Percentiles rank a stretch among this genome's conserved stretches.
Evolutionary conservation across 2,113 vertebrate genomes (phyloP).

Genomic region (Gorsachius goisagi): DNA sequence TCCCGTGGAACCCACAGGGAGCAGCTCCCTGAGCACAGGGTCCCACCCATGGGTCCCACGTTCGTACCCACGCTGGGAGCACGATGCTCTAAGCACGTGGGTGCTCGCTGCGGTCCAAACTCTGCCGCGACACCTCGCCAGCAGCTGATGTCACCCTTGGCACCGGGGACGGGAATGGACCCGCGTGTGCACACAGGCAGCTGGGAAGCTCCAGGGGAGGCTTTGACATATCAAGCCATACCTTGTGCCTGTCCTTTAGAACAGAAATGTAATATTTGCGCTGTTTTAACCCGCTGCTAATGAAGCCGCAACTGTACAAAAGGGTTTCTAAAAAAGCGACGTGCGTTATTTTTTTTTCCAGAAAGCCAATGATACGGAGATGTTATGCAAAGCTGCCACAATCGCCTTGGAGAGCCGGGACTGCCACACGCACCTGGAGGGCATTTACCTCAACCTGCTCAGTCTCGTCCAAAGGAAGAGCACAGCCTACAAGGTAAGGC

Average conservation of each 20-base stretch:
- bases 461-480: accelerated
- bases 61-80: accelerated
- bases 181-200: accelerated
- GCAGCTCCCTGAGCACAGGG: not conserved
- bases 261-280: accelerated
- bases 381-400: constrained; percentile 24
- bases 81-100: accelerated
- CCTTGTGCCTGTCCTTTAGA: too few species aligned
- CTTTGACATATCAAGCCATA: not conserved
- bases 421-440: not conserved
- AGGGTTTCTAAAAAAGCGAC: not conserved
- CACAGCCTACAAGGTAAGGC: not conserved
- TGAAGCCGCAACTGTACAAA: accelerated
- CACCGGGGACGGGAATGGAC: not conserved
- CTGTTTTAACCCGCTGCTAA: not conserved
- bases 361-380: not conserved
- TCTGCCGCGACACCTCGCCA: accelerated
- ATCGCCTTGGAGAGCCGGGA: accelerated
- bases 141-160: not conserved
- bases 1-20: accelerated
- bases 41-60: not conserved
- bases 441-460: not conserved
- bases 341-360: not conserved
- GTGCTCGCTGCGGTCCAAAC: not conserved
- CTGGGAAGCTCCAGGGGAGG: not conserved